A percentile compares a stretch with the other conserved stretches of the same genome.
Conservation (phyloP, 2,797 vertebrate genomes). For the Sternarchorhynchus goeldii region DNA sequence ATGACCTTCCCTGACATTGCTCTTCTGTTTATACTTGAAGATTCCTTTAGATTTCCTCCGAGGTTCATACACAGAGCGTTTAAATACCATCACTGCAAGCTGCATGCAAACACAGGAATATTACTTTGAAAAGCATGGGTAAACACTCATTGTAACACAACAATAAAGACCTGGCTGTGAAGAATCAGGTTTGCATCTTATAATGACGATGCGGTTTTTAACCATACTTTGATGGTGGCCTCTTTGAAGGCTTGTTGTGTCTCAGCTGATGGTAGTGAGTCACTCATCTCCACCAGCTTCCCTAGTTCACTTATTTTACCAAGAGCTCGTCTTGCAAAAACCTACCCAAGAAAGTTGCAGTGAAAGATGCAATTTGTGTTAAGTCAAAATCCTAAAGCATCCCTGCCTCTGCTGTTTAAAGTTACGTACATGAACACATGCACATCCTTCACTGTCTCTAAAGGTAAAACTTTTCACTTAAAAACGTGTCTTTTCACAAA, state of each 20-base stretch:
- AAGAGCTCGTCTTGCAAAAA: constrained; percentile 89
- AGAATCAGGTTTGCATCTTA: not conserved
- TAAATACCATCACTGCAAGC: constrained; percentile 92
- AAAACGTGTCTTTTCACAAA: too few relatives aligned
- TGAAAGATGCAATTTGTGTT: not conserved
- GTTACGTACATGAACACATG: too few relatives aligned
- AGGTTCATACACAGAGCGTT: constrained; percentile 82
- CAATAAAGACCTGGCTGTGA: constrained; percentile 7
- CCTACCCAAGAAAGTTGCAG: constrained; percentile 64
- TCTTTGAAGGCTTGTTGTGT: constrained; percentile 80
- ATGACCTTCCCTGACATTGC: constrained; percentile 73
- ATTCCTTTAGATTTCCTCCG: constrained; percentile 76
- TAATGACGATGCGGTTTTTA: not conserved
- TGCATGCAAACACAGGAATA: constrained; percentile 61
- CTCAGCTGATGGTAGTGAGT: constrained; percentile 66
- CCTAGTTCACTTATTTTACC: constrained; percentile 85
- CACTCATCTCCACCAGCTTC: constrained; percentile 76
- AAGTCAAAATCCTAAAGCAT: not conserved
- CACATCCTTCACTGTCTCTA: too few relatives aligned
- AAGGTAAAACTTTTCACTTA: too few relatives aligned
- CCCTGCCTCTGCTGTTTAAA: too few relatives aligned
- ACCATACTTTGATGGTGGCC: constrained; percentile 85
- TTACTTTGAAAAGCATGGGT: not conserved
- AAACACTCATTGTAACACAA: not conserved
- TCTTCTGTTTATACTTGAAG: constrained; percentile 72